Conservation (phyloP, 37 sponge, comb jelly and placozoan genomes). For the Cliona cf. orientalis region DNA sequence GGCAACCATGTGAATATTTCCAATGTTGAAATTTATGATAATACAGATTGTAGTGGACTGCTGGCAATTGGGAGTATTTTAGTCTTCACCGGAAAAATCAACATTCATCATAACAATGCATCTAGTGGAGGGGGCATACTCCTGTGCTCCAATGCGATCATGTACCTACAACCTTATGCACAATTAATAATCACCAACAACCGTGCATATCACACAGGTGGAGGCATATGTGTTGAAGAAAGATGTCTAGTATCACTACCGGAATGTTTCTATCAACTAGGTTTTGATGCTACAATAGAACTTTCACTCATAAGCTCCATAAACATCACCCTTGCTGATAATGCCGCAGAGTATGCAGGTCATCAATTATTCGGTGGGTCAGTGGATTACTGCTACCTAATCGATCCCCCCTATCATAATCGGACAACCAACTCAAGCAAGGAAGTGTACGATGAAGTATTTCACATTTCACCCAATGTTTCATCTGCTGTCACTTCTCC, state of each 20-base stretch:
- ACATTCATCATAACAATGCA: conserved; percentile 1
- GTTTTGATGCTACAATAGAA: background rate
- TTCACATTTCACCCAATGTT: background rate
- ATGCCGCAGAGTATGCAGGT: conserved; percentile 28
- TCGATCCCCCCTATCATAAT: background rate
- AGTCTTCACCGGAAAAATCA: no score
- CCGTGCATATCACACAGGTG: background rate
- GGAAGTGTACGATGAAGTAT: no score
- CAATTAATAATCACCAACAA: conserved; percentile 6
- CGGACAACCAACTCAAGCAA: no score
- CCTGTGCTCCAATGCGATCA: conserved; percentile 2
- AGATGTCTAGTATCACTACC: conserved; percentile 13
- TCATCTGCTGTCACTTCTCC: background rate
- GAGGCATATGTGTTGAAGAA: conserved; percentile 22
- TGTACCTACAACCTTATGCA: conserved; percentile 18
- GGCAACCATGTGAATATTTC: background rate
- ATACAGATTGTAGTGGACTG: background rate
- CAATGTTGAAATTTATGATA: background rate
- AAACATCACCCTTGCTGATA: background rate
- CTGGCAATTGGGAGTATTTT: background rate
- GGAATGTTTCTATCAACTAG: conserved; percentile 30
- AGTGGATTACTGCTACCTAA: conserved; percentile 23
- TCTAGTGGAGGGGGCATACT: conserved; percentile 26
- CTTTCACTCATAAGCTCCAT: background rate
- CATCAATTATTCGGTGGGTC: conserved; percentile 37